Conservation (phyloP, 2,797 vertebrate genomes). For the Spheniscus humboldti region DNA sequence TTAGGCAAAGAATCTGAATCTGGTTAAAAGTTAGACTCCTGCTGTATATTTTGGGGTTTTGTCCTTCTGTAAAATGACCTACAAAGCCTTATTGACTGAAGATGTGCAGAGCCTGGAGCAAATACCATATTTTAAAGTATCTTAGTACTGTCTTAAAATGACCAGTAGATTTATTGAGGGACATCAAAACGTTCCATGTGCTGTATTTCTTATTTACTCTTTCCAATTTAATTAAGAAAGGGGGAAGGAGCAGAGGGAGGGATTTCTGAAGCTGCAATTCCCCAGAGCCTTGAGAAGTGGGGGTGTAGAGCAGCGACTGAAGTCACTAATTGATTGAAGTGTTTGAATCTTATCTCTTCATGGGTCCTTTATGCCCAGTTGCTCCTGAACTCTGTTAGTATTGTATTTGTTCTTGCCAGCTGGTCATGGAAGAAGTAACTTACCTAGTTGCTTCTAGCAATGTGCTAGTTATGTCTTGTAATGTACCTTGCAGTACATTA, state of each 20-base stretch:
- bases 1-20: not conserved
- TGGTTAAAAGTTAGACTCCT: not conserved
- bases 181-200: slow-evolving; percentile 30
- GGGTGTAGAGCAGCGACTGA: not conserved
- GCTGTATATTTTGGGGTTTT: not conserved
- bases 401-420: not conserved
- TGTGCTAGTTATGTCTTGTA: not conserved
- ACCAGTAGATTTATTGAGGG: slow-evolving; percentile 36
- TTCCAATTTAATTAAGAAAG: slow-evolving; percentile 58
- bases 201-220: slow-evolving; percentile 66
- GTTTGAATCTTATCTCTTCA: not conserved
- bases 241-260: not conserved
- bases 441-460: not conserved
- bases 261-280: slow-evolving; percentile 25
- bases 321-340: not conserved
- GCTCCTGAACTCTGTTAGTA: not conserved
- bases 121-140: slow-evolving; percentile 53
- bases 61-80: not conserved
- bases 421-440: not conserved
- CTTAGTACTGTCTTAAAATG: slow-evolving; percentile 45
- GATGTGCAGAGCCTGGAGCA: not conserved
- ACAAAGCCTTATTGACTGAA: not conserved
- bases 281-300: slow-evolving; percentile 13
- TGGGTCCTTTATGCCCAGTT: not conserved
- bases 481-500: not conserved